Evolutionary conservation across 2,113 vertebrate species (phyloP).

Genomic region (Puffinus mauretanicus): DNA sequence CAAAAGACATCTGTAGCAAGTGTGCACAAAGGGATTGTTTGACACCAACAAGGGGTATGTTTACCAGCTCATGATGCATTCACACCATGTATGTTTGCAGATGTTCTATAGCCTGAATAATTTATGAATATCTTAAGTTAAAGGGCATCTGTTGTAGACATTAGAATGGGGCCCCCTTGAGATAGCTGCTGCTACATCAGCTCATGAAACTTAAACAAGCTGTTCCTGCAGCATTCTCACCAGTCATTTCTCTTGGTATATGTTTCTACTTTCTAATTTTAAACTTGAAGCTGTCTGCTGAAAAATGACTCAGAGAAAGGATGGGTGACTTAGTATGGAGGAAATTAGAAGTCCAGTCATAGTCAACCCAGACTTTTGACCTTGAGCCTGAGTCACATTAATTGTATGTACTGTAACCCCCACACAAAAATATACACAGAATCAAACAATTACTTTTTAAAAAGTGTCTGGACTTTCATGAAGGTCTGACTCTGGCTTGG

Average conservation of each 20-base stretch:
- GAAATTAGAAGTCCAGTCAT: constrained; percentile 56
- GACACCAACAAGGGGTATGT: neutral
- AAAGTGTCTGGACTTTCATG: constrained; percentile 13
- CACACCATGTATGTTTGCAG: neutral
- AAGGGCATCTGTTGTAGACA: neutral
- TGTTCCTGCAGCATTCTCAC: neutral
- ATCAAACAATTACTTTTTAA: constrained; percentile 2
- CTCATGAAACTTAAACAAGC: neutral
- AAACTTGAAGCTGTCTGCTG: constrained; percentile 22
- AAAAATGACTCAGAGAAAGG: constrained; percentile 58
- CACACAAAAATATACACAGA: neutral
- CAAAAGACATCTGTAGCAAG: neutral
- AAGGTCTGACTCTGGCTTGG: constrained; percentile 1
- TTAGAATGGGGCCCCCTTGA: neutral
- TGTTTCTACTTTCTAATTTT: constrained; percentile 48
- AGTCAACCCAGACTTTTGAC: constrained; percentile 59
- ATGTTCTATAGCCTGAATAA: neutral
- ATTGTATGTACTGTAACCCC: neutral
- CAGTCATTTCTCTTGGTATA: neutral
- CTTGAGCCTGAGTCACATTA: constrained; percentile 34
- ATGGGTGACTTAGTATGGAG: constrained; percentile 24
- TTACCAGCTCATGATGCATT: neutral
- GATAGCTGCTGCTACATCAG: neutral
- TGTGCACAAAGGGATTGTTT: neutral
- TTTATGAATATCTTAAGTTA: neutral